Evolutionary conservation across 1,140 invertebrate genomes (phyloP).

Genomic region (Monomorium pharaonis): DNA sequence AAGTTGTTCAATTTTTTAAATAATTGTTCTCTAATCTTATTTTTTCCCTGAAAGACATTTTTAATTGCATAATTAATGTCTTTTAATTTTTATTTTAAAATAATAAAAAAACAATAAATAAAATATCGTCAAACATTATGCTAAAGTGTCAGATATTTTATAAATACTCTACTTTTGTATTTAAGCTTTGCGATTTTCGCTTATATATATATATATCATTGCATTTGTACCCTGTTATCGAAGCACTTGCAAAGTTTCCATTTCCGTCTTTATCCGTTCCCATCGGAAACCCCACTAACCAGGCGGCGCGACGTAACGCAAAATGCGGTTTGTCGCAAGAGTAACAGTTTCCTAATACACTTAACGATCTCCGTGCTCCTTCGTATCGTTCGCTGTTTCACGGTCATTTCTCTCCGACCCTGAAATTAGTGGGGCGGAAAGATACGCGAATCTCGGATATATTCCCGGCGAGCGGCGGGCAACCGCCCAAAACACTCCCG

Average conservation of each 20-base stretch:
- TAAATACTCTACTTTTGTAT: neutral
- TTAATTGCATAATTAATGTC: slow-evolving; percentile 6
- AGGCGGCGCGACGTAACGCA: neutral
- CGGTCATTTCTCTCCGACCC: slow-evolving; percentile 73
- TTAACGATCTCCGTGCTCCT: slow-evolving; percentile 69
- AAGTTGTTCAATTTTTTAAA: neutral
- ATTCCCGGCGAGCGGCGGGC: slow-evolving; percentile 71
- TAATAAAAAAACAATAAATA: neutral
- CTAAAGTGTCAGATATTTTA: neutral
- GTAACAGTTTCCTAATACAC: slow-evolving; percentile 72
- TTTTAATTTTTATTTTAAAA: neutral
- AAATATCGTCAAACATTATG: neutral
- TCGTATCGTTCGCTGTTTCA: slow-evolving; percentile 71
- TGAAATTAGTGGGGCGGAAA: slow-evolving; percentile 75
- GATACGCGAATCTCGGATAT: slow-evolving; percentile 75
- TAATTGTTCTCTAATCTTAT: neutral
- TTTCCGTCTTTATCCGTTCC: slow-evolving; percentile 15
- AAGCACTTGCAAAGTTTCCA: slow-evolving; percentile 14
- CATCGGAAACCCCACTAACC: neutral
- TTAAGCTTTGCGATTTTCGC: neutral
- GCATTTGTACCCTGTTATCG: slow-evolving; percentile 4
- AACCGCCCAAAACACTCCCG: slow-evolving; percentile 74
- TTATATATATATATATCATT: neutral
- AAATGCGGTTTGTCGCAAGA: slow-evolving; percentile 44
- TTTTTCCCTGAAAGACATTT: neutral